Evolutionary conservation across 2,888 invertebrate species (phyloP).

Genomic region (Acleris laterana): DNA sequence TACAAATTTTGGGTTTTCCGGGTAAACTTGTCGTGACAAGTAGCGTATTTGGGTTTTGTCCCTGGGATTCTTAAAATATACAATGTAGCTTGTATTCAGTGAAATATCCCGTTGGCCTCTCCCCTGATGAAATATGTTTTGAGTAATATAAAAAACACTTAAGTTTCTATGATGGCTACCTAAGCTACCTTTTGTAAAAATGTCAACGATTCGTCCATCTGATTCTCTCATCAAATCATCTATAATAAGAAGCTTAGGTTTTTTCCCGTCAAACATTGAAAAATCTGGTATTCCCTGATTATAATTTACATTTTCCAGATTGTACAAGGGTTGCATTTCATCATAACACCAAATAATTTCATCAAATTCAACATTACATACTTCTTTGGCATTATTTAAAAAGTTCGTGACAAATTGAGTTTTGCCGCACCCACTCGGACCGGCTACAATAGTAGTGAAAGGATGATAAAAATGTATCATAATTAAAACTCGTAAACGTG

Average conservation of each 20-base stretch:
- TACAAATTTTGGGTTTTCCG: slow-evolving; percentile 44
- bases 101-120: slow-evolving; percentile 45
- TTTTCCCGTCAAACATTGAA: slow-evolving; percentile 44
- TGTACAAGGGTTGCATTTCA: slow-evolving; percentile 43
- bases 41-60: slow-evolving; percentile 45
- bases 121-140: slow-evolving; percentile 47
- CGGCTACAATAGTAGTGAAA: no score
- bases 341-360: no score
- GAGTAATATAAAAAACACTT: slow-evolving; percentile 48
- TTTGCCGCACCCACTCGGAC: no score
- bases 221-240: slow-evolving; percentile 51
- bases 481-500: no score
- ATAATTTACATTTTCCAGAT: slow-evolving; percentile 41
- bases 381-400: no score
- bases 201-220: slow-evolving; percentile 47
- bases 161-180: slow-evolving; percentile 46
- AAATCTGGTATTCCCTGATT: slow-evolving; percentile 47
- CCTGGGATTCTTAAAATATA: slow-evolving; percentile 47
- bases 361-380: no score
- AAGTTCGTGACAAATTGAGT: no score
- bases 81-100: slow-evolving; percentile 43
- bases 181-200: slow-evolving; percentile 45
- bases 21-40: slow-evolving; percentile 44
- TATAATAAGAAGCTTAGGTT: slow-evolving; percentile 44
- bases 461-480: no score